These are phyloP conservation scores for Melanotaenia nigrans DNA, from an alignment of 2,797 vertebrate genomes.

Conservation along the genomic window DNA sequence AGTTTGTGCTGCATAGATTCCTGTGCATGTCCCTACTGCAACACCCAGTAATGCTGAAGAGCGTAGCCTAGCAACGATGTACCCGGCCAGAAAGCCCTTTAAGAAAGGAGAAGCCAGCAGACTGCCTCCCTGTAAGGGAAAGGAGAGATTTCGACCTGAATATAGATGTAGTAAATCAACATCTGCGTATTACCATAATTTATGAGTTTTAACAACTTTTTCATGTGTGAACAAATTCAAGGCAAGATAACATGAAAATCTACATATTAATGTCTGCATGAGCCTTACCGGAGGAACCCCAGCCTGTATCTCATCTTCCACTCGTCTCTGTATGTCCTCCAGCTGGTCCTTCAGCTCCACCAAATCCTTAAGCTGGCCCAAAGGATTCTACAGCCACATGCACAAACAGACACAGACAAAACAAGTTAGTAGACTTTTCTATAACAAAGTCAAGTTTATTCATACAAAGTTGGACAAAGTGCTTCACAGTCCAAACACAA, in stretches of 20 bases:
- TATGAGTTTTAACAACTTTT: not conserved
- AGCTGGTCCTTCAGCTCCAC: conserved; percentile 92
- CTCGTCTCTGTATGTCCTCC: conserved; percentile 87
- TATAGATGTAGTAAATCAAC: not conserved
- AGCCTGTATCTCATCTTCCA: conserved; percentile 90
- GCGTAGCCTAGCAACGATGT: conserved; percentile 90
- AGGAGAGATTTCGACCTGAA: conserved; percentile 8
- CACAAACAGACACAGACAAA: not conserved
- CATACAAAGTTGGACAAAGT: too few relatives aligned
- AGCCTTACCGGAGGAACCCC: conserved; percentile 88
- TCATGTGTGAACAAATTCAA: not conserved
- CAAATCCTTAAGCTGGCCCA: conserved; percentile 90
- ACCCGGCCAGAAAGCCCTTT: conserved; percentile 94
- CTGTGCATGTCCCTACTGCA: conserved; percentile 88
- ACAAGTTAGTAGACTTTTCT: not conserved
- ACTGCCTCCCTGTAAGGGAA: conserved; percentile 85
- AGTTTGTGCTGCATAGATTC: conserved; percentile 89
- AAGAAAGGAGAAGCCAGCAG: conserved; percentile 91
- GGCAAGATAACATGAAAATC: not conserved
- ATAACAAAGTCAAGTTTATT: not conserved
- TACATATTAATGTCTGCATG: not conserved
- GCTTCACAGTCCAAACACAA: too few relatives aligned
- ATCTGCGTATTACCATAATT: too few relatives aligned
- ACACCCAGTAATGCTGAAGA: conserved; percentile 91
- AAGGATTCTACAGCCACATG: conserved; percentile 79